A percentile compares a stretch with the other conserved stretches of the same genome.
Evolutionary conservation across 64 coral and sea anemone genomes (phyloP).

Genomic region (Stichodactyla mertensii): DNA sequence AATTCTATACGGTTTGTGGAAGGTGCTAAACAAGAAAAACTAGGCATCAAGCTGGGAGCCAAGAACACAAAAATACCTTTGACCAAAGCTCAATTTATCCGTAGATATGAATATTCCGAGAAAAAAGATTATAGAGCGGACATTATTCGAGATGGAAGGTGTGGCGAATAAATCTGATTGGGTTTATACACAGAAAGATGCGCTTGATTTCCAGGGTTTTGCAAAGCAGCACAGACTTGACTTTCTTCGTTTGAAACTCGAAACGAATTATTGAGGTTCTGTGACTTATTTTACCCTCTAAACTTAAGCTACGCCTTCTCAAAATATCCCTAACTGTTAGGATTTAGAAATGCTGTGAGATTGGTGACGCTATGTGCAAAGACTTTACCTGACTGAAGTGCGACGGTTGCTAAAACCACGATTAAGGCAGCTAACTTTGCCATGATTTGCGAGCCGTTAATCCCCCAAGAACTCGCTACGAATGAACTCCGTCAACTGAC

Average conservation of each 20-base stretch:
- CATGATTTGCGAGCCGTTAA: neutral
- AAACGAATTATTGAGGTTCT: neutral
- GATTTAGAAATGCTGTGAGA: neutral
- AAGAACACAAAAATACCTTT: neutral
- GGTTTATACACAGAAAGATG: neutral
- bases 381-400: neutral
- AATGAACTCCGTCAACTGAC: neutral
- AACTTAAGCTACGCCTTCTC: neutral
- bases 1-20: neutral
- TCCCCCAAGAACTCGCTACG: neutral
- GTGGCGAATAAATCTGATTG: neutral
- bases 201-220: neutral
- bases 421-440: neutral
- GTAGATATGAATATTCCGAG: neutral
- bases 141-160: conserved; percentile 1
- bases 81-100: neutral
- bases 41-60: neutral
- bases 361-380: neutral
- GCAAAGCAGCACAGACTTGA: neutral
- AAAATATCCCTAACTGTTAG: neutral
- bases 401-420: neutral
- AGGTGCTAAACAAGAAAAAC: neutral
- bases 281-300: conserved; percentile 1
- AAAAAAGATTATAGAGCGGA: neutral
- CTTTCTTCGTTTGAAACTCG: neutral